Conservation (phyloP, 2,888 invertebrate species). For the Adelphocoris suturalis region DNA sequence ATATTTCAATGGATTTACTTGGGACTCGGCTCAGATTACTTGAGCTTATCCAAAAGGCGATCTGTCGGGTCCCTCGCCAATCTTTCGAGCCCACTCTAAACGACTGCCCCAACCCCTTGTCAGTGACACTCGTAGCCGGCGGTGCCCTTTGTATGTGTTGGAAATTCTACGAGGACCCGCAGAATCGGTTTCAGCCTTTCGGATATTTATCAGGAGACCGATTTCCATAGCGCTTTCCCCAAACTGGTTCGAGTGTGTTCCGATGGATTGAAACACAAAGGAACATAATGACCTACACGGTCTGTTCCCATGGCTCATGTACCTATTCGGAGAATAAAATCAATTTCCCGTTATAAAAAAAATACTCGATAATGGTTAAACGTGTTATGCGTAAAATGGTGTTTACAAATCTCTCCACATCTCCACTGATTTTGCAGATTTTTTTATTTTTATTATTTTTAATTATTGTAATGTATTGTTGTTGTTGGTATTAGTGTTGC, state of each 20-base stretch:
- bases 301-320: too few relatives aligned
- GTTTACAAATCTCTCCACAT: too few relatives aligned
- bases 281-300: background rate
- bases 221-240: background rate
- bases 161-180: background rate
- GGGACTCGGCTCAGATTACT: background rate
- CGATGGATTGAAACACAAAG: background rate
- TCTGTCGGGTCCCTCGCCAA: background rate
- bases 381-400: too few relatives aligned
- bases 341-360: too few relatives aligned
- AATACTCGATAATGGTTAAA: too few relatives aligned
- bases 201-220: background rate
- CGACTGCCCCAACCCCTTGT: background rate
- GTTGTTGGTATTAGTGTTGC: too few relatives aligned
- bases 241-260: background rate
- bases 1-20: background rate
- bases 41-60: background rate
- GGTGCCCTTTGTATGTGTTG: background rate
- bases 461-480: too few relatives aligned
- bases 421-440: too few relatives aligned
- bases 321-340: too few relatives aligned
- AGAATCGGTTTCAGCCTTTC: background rate
- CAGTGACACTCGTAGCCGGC: background rate
- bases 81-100: background rate
- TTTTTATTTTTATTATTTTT: too few relatives aligned